Evolutionary conservation across 2,797 vertebrate genomes (phyloP).

Genomic region (Aratinga solstitialis): DNA sequence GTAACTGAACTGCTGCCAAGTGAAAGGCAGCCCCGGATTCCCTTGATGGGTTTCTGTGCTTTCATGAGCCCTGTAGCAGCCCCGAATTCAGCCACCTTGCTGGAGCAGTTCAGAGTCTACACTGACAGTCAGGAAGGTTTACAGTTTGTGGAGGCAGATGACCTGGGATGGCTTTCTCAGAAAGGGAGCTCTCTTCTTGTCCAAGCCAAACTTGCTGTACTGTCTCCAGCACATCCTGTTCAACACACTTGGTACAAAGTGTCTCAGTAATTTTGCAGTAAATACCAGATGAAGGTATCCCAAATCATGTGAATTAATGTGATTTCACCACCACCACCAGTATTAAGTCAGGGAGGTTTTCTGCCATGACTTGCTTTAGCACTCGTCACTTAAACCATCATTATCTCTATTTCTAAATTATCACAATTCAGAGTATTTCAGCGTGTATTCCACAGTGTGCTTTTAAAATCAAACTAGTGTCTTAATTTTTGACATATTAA

Average conservation of each 20-base stretch:
- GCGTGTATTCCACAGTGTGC: not conserved
- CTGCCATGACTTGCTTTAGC: not conserved
- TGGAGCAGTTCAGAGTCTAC: not conserved
- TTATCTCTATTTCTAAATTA: not conserved
- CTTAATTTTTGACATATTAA: not conserved
- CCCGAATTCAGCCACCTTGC: conserved; percentile 38
- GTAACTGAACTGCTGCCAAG: conserved; percentile 41
- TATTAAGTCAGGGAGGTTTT: not conserved
- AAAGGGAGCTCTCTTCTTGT: not conserved
- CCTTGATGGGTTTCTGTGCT: conserved; percentile 22
- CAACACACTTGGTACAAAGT: not conserved
- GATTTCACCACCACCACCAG: not conserved
- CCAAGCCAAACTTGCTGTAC: not conserved
- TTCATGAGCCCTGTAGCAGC: conserved; percentile 7
- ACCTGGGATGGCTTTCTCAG: conserved; percentile 14
- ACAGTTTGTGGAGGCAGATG: not conserved
- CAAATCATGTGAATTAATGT: not conserved
- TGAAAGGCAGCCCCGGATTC: not conserved
- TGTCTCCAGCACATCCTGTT: not conserved
- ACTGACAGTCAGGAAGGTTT: not conserved
- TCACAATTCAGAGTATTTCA: not conserved
- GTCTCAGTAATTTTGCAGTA: not conserved
- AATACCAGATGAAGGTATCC: not conserved
- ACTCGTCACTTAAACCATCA: not conserved
- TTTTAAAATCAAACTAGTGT: not conserved